phyloP scores from a whole-genome alignment of 2,113 vertebrate genomes.

The Hippolais icterina region DNA sequence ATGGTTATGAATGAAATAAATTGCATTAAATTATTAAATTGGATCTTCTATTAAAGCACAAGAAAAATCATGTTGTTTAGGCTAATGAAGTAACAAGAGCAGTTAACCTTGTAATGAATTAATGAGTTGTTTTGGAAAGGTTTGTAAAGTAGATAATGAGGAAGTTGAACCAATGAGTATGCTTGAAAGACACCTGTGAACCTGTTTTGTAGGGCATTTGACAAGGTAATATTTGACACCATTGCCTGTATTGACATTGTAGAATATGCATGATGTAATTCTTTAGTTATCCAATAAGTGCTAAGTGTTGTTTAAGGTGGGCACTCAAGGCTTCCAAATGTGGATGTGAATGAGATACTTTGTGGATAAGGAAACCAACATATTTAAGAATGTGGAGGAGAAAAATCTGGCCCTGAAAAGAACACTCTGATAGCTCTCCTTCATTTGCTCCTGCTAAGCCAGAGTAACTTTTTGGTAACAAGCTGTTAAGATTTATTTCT shows the following conservation, averaged over 20 bases:
- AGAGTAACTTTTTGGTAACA: neutral
- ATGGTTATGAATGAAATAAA: neutral
- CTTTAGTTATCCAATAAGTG: neutral
- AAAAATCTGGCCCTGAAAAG: neutral
- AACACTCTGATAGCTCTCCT: neutral
- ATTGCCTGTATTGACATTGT: neutral
- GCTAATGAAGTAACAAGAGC: slow-evolving; percentile 26
- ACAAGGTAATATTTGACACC: slow-evolving; percentile 26
- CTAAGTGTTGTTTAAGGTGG: neutral
- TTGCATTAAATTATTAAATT: slow-evolving; percentile 8
- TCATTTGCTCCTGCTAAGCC: neutral
- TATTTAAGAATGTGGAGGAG: neutral
- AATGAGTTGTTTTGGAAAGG: slow-evolving; percentile 25
- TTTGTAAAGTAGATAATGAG: slow-evolving; percentile 25
- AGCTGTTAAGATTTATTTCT: neutral
- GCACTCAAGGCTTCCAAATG: neutral
- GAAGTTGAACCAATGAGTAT: neutral
- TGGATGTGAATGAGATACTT: neutral
- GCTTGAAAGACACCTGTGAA: neutral
- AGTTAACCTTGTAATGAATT: slow-evolving; percentile 43
- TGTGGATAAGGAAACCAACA: neutral
- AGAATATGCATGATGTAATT: neutral
- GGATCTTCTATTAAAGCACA: neutral
- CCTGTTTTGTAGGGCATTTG: neutral
- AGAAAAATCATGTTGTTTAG: slow-evolving; percentile 30